phyloP scores from a whole-genome alignment of 2,888 invertebrate species.

The Lithosia quadra region DNA sequence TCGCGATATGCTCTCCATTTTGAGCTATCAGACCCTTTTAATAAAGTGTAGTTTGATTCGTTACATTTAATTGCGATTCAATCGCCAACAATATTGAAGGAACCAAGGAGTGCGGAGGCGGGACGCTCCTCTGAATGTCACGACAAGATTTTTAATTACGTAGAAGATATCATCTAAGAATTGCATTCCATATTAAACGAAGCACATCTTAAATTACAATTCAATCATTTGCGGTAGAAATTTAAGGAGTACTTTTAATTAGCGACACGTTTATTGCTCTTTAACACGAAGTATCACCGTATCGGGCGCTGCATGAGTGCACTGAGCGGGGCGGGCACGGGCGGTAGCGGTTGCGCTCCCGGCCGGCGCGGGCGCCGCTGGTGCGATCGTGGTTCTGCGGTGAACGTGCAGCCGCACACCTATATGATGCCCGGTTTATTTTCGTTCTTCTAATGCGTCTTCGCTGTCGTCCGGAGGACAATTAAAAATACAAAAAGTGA shows the following conservation, averaged over 20 bases:
- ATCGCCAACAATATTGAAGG: constrained; percentile 85
- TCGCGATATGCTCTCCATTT: constrained; percentile 76
- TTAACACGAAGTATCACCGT: constrained; percentile 65
- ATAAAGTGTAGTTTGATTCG: constrained; percentile 86
- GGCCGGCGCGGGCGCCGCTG: constrained; percentile 35
- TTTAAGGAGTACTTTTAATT: constrained; percentile 67
- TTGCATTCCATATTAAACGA: constrained; percentile 75
- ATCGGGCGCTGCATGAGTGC: constrained; percentile 25
- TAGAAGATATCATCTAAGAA: constrained; percentile 85
- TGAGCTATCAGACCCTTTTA: constrained; percentile 83
- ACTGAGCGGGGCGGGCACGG: constrained; percentile 14
- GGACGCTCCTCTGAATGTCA: constrained; percentile 85
- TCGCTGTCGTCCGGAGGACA: constrained; percentile 84
- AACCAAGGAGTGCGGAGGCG: constrained; percentile 82
- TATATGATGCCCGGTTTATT: constrained; percentile 85
- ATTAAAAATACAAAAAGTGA: constrained; percentile 87
- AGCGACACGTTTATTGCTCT: constrained; percentile 68
- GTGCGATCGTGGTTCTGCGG: constrained; percentile 36
- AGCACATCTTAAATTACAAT: constrained; percentile 83
- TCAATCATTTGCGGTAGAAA: constrained; percentile 72
- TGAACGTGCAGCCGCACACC: constrained; percentile 61
- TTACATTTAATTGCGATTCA: constrained; percentile 86
- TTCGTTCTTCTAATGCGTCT: constrained; percentile 85
- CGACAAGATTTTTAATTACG: constrained; percentile 87
- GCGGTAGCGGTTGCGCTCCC: constrained; percentile 28